Conservation (phyloP, 2,888 invertebrate genomes). For the Dilophus febrilis region DNA sequence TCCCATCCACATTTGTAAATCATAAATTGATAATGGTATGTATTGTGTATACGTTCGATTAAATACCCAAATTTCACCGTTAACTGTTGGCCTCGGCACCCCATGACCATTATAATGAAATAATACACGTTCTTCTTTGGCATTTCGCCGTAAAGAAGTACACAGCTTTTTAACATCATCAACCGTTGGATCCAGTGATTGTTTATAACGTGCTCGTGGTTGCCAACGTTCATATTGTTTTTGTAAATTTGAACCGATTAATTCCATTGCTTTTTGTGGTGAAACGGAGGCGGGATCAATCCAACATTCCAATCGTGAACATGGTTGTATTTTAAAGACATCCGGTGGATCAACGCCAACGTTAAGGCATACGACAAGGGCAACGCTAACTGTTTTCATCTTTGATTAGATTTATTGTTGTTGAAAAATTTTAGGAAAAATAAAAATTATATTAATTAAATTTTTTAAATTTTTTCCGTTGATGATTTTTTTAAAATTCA, state of each 20-base stretch:
- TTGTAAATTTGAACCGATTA: constrained; percentile 79
- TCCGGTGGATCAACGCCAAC: constrained; percentile 99
- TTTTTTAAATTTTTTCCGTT: constrained; percentile 5
- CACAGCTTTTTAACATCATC: constrained; percentile 97
- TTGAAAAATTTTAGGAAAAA: constrained; percentile 1
- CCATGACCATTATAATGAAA: constrained; percentile 99
- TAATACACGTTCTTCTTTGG: constrained; percentile 93
- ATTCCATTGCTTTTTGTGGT: constrained; percentile 80
- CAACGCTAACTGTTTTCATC: constrained; percentile 99
- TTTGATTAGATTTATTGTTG: constrained; percentile 28
- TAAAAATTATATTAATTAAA: neutral
- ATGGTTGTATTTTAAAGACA: constrained; percentile 90
- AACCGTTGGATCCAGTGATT: constrained; percentile 89
- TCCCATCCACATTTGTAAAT: constrained; percentile 98
- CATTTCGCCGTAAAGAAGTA: constrained; percentile 82
- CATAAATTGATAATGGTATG: constrained; percentile 95
- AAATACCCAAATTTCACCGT: constrained; percentile 99
- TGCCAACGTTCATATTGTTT: constrained; percentile 98
- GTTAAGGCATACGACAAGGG: constrained; percentile 90
- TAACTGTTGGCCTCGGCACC: constrained; percentile 91
- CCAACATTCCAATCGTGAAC: constrained; percentile 93
- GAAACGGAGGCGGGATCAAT: constrained; percentile 82
- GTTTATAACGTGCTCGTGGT: constrained; percentile 92
- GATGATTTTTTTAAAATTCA: neutral
- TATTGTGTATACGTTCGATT: constrained; percentile 97